These are phyloP conservation scores for Nematostella vectensis DNA, from an alignment of 92 coral and sea anemone species.

Conservation along the genomic window DNA sequence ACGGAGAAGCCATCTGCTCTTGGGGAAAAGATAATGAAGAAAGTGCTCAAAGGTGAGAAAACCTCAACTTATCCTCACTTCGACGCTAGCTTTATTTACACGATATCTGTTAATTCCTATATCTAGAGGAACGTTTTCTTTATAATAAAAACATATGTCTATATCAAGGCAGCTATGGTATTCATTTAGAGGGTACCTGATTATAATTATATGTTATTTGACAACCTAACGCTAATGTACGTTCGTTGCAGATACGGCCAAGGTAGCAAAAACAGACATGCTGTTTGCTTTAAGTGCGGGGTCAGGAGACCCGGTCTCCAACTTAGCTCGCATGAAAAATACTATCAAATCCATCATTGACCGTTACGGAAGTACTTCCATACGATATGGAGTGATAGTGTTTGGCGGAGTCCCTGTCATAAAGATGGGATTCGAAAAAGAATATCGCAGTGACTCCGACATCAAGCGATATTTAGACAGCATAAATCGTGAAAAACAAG, in stretches of 20 bases:
- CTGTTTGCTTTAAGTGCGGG: conserved; percentile 66
- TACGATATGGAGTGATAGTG: conserved; percentile 56
- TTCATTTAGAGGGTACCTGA: too few species aligned
- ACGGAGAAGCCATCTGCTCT: conserved; percentile 39
- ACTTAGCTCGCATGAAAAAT: conserved; percentile 46
- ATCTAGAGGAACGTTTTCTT: too few species aligned
- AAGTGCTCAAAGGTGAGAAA: conserved; percentile 40
- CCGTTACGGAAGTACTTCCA: conserved; percentile 43
- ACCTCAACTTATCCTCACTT: too few species aligned
- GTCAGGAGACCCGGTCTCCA: conserved; percentile 37
- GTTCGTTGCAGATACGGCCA: too few species aligned
- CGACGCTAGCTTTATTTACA: too few species aligned
- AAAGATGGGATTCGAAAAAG: conserved; percentile 30
- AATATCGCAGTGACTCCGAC: conserved; percentile 21
- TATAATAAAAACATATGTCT: too few species aligned
- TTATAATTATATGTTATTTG: too few species aligned
- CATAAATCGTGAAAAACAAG: conserved; percentile 6
- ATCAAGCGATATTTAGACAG: conserved; percentile 23
- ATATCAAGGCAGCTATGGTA: too few species aligned
- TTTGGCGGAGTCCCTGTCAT: conserved; percentile 57
- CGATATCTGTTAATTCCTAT: too few species aligned
- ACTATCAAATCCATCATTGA: conserved; percentile 54
- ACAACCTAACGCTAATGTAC: too few species aligned
- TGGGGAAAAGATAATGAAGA: conserved; percentile 48
- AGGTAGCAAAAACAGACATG: conserved; percentile 57